Conservation (phyloP, 2,888 invertebrate genomes). For the Drosophila koepferae region DNA sequence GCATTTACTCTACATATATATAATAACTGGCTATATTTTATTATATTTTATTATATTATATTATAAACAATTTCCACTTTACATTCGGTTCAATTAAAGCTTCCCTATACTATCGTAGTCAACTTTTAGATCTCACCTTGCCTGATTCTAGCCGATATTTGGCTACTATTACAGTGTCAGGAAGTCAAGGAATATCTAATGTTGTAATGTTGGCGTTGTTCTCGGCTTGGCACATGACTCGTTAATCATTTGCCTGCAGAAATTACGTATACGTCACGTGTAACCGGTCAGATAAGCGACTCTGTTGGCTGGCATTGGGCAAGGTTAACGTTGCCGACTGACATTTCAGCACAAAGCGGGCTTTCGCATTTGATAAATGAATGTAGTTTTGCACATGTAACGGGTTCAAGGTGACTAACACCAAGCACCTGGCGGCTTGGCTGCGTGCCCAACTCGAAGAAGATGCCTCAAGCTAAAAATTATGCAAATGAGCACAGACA, state of each 20-base stretch:
- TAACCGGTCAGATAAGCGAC: conserved; percentile 70
- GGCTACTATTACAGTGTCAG: conserved; percentile 17
- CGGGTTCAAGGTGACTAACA: conserved; percentile 70
- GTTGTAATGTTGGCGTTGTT: conserved; percentile 4
- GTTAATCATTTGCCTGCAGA: conserved; percentile 68
- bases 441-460: conserved; percentile 18
- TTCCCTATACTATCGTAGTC: background rate
- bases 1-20: too few species aligned
- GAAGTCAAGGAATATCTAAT: conserved; percentile 1
- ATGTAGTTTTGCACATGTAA: conserved; percentile 24
- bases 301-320: conserved; percentile 24
- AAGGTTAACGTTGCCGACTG: conserved; percentile 45
- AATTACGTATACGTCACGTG: conserved; percentile 79
- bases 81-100: background rate
- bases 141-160: conserved; percentile 10
- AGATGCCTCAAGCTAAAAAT: conserved; percentile 49
- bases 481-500: conserved; percentile 67
- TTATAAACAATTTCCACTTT: background rate
- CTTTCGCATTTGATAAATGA: conserved; percentile 71
- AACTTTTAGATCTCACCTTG: background rate
- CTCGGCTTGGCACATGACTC: conserved; percentile 45
- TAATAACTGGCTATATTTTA: too few species aligned
- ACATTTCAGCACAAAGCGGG: conserved; percentile 51
- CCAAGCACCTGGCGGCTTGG: conserved; percentile 37
- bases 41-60: too few species aligned